Evolutionary conservation across 2,888 invertebrate species (phyloP).

Genomic region (Ariolimax columbianus): DNA sequence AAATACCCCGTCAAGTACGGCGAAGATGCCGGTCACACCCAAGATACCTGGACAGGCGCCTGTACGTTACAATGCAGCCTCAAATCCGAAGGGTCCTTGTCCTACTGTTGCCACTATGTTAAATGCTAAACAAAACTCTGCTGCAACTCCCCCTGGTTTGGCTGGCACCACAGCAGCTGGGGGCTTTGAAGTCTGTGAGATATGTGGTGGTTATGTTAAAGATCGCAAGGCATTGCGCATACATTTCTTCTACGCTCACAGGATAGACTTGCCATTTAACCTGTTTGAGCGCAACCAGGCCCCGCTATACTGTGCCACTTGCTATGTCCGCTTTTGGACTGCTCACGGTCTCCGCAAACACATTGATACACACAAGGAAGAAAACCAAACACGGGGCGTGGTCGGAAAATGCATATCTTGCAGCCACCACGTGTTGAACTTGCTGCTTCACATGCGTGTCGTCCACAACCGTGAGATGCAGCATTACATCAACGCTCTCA

Average conservation of each 20-base stretch:
- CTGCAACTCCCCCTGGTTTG: background rate
- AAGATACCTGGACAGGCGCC: slow-evolving; percentile 20
- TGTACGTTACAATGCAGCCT: slow-evolving; percentile 32
- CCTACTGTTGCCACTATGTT: slow-evolving; percentile 48
- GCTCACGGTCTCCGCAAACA: slow-evolving; percentile 97
- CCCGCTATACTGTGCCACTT: slow-evolving; percentile 96
- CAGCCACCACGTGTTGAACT: slow-evolving; percentile 81
- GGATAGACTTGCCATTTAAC: slow-evolving; percentile 80
- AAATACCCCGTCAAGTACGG: background rate
- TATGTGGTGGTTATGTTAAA: slow-evolving; percentile 97
- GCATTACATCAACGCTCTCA: slow-evolving; percentile 66
- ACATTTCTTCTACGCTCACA: slow-evolving; percentile 98
- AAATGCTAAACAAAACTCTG: slow-evolving; percentile 17
- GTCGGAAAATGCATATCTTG: slow-evolving; percentile 63
- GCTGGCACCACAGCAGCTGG: slow-evolving; percentile 32
- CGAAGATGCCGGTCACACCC: slow-evolving; percentile 3
- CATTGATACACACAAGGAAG: slow-evolving; percentile 58
- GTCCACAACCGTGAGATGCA: slow-evolving; percentile 94
- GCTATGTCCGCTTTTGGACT: slow-evolving; percentile 97
- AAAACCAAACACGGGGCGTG: slow-evolving; percentile 53
- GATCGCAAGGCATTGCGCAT: slow-evolving; percentile 94
- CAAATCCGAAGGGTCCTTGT: slow-evolving; percentile 9
- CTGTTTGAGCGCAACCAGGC: slow-evolving; percentile 81
- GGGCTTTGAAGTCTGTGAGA: slow-evolving; percentile 85
- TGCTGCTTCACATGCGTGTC: slow-evolving; percentile 92